These are phyloP conservation scores for Hydropsyche betteni DNA, from an alignment of 2,888 invertebrate genomes.

Conservation along the genomic window DNA sequence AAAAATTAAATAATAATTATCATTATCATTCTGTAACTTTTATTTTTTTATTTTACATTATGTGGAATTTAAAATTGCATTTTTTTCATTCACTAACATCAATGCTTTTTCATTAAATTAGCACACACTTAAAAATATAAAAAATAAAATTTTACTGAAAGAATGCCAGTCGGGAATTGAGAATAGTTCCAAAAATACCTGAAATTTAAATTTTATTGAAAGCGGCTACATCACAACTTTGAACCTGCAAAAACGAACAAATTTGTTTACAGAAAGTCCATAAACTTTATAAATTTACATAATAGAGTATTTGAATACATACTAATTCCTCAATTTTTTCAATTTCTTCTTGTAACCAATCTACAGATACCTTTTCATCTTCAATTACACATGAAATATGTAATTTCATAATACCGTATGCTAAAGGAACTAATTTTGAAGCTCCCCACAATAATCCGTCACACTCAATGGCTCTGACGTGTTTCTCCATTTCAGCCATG, in stretches of 20 bases:
- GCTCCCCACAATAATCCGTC: constrained; percentile 97
- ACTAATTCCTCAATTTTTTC: constrained; percentile 84
- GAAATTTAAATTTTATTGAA: constrained; percentile 86
- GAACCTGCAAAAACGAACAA: constrained; percentile 67
- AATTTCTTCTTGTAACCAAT: constrained; percentile 87
- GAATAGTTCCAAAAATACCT: neutral
- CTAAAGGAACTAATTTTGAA: constrained; percentile 88
- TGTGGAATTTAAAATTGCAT: neutral
- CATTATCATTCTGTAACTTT: neutral
- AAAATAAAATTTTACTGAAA: neutral
- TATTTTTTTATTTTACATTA: neutral
- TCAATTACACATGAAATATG: constrained; percentile 93
- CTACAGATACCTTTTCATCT: constrained; percentile 94
- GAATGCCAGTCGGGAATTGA: neutral
- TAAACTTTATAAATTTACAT: too few species aligned
- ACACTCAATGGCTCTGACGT: constrained; percentile 77
- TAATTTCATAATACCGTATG: constrained; percentile 91
- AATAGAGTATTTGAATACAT: constrained; percentile 56
- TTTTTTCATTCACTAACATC: neutral
- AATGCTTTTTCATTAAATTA: neutral
- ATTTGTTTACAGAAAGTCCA: neutral
- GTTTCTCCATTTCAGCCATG: constrained; percentile 83
- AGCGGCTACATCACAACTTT: constrained; percentile 94
- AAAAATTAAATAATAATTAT: constrained; percentile 2
- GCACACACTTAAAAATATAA: neutral